phyloP scores from a whole-genome alignment of 1,140 invertebrate species.

The Amyelois transitella region DNA sequence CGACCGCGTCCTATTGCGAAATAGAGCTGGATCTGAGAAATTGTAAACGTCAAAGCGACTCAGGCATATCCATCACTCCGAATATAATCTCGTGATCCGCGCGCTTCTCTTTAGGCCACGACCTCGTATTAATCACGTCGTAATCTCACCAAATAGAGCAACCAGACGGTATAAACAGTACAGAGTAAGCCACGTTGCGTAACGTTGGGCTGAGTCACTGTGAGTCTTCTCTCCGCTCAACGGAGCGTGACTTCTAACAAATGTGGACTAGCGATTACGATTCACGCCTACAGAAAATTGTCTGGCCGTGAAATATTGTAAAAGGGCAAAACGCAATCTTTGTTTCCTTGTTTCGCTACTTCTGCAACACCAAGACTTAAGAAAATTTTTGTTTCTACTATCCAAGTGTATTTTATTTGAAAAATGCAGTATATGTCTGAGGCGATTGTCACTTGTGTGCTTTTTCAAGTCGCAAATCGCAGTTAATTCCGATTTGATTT shows the following conservation, averaged over 20 bases:
- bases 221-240: constrained; percentile 29
- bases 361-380: too few relatives aligned
- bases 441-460: too few relatives aligned
- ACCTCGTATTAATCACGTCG: constrained; percentile 44
- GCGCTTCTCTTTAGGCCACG: constrained; percentile 20
- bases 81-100: constrained; percentile 18
- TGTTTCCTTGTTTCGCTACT: background rate
- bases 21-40: background rate
- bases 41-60: background rate
- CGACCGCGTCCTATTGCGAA: background rate
- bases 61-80: constrained; percentile 21
- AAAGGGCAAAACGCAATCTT: constrained; percentile 1
- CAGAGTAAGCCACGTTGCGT: constrained; percentile 47
- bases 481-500: too few relatives aligned
- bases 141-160: constrained; percentile 52
- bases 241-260: constrained; percentile 47
- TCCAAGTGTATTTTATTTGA: too few relatives aligned
- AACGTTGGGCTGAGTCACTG: constrained; percentile 50
- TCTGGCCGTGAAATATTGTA: constrained; percentile 7
- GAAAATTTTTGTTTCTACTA: too few relatives aligned
- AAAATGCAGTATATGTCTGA: too few relatives aligned
- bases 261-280: constrained; percentile 37
- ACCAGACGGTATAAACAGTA: constrained; percentile 48
- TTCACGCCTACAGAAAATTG: constrained; percentile 13
- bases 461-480: too few relatives aligned